Evolutionary conservation across 1,140 invertebrate genomes (phyloP).

Genomic region (Lepidostoma basale): DNA sequence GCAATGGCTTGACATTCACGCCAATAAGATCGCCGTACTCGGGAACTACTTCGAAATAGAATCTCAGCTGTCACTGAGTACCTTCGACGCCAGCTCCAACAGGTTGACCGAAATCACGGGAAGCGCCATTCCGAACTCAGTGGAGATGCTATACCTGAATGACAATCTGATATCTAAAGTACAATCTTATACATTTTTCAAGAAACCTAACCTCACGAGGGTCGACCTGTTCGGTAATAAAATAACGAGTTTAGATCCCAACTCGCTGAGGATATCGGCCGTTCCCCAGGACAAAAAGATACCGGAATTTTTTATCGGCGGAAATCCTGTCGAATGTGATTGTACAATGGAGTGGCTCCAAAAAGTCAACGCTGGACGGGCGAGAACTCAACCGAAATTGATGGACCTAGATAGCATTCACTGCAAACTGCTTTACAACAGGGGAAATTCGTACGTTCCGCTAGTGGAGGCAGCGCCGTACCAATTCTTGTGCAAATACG

Average conservation of each 20-base stretch:
- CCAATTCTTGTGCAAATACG: conserved; percentile 91
- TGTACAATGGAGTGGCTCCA: conserved; percentile 77
- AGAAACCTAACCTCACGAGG: conserved; percentile 86
- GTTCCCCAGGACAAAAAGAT: conserved; percentile 76
- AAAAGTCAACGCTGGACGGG: conserved; percentile 77
- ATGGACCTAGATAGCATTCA: conserved; percentile 88
- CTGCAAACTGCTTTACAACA: conserved; percentile 85
- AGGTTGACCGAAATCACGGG: conserved; percentile 84
- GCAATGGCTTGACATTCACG: conserved; percentile 89
- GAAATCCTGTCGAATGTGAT: conserved; percentile 90
- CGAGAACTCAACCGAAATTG: conserved; percentile 81
- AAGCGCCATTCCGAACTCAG: conserved; percentile 83
- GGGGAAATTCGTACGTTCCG: conserved; percentile 78
- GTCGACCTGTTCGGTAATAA: conserved; percentile 87
- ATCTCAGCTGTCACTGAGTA: conserved; percentile 78
- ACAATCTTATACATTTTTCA: conserved; percentile 91
- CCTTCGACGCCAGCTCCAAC: conserved; percentile 87
- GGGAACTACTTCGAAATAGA: conserved; percentile 91
- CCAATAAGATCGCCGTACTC: conserved; percentile 84
- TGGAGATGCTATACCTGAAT: conserved; percentile 82
- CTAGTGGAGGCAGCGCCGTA: conserved; percentile 82
- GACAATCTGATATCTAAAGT: conserved; percentile 88
- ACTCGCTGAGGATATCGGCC: conserved; percentile 82
- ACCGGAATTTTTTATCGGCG: conserved; percentile 89
- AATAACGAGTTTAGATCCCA: conserved; percentile 83